Conservation (phyloP, 37 sponge, comb jelly and placozoan genomes). For the Halisarca cf. caerulea region DNA sequence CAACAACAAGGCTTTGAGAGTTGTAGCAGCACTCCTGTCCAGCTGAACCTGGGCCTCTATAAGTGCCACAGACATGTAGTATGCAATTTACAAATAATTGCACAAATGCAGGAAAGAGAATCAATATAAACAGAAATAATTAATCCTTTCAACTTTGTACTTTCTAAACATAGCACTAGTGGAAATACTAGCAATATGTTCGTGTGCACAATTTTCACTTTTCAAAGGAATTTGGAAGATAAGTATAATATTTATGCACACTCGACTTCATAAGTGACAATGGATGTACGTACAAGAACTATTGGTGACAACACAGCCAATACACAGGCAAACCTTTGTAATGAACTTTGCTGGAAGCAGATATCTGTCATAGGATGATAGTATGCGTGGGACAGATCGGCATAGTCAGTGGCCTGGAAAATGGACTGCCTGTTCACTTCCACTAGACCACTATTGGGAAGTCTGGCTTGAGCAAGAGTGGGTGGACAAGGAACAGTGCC, state of each 20-base stretch:
- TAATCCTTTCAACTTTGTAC: no score
- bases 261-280: no score
- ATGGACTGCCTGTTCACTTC: not conserved
- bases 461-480: slow-evolving; percentile 19
- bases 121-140: not conserved
- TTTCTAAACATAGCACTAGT: no score
- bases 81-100: not conserved
- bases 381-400: not conserved
- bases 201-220: no score
- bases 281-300: not conserved
- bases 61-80: not conserved
- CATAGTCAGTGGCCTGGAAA: not conserved
- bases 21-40: slow-evolving; percentile 67
- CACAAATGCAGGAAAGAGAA: not conserved
- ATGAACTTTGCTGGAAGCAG: slow-evolving; percentile 18
- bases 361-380: not conserved
- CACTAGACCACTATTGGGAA: slow-evolving; percentile 24
- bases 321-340: not conserved
- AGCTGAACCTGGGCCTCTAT: not conserved
- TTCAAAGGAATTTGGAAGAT: no score
- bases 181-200: no score
- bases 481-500: slow-evolving; percentile 30
- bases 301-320: not conserved
- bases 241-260: not conserved
- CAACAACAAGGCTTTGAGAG: slow-evolving; percentile 29